Percentiles rank a stretch among this genome's conserved stretches.
Evolutionary conservation across 2,113 vertebrate species (phyloP).

Genomic region (Gracilinanus agilis): DNA sequence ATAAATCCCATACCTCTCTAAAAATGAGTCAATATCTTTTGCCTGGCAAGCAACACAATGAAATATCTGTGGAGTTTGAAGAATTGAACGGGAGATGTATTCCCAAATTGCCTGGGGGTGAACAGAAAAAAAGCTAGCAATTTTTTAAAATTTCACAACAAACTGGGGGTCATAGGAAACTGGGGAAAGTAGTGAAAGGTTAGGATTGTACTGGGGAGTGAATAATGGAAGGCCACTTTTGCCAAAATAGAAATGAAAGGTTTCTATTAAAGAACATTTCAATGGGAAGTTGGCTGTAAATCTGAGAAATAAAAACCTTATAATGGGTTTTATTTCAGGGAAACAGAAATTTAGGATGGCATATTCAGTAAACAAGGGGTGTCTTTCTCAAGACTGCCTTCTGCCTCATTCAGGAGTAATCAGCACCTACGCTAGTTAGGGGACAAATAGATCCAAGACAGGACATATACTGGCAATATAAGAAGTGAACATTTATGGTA

Average conservation of each 20-base stretch:
- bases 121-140: neutral
- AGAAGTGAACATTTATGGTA: neutral
- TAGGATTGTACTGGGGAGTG: neutral
- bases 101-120: neutral
- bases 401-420: neutral
- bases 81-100: neutral
- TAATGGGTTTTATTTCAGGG: neutral
- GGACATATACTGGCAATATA: neutral
- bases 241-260: neutral
- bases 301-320: neutral
- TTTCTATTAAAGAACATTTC: neutral
- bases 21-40: neutral
- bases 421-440: neutral
- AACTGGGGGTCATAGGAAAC: neutral
- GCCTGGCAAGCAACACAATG: neutral
- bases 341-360: neutral
- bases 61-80: neutral
- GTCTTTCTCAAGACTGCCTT: neutral
- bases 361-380: neutral
- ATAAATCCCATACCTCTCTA: neutral
- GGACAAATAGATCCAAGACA: neutral
- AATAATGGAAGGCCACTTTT: neutral
- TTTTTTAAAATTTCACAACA: neutral
- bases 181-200: neutral
- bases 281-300: neutral